phyloP scores from a whole-genome alignment of 2,888 invertebrate species.

The Lordiphosa fenestrarum region DNA sequence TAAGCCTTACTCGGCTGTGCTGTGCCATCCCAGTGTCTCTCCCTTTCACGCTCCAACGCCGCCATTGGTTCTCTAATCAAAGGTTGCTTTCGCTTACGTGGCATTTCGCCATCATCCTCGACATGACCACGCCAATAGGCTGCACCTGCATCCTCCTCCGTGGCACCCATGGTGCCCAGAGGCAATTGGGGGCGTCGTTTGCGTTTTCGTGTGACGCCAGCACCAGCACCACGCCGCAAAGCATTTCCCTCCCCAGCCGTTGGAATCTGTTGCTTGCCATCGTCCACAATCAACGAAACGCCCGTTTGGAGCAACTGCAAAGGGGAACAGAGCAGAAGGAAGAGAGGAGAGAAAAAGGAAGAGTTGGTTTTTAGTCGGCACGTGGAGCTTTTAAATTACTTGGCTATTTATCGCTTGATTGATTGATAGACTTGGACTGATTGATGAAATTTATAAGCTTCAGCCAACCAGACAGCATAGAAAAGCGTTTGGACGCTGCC shows the following conservation, averaged over 20 bases:
- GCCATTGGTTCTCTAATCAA: slow-evolving; percentile 75
- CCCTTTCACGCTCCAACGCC: slow-evolving; percentile 76
- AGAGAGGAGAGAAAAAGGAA: slow-evolving; percentile 1
- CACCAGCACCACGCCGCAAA: slow-evolving; percentile 14
- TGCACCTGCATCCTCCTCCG: slow-evolving; percentile 31
- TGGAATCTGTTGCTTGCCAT: slow-evolving; percentile 32
- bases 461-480: not conserved
- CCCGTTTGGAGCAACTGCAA: slow-evolving; percentile 78
- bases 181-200: slow-evolving; percentile 83
- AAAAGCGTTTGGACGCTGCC: too few species aligned
- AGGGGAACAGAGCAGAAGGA: not conserved
- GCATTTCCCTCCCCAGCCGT: not conserved
- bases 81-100: slow-evolving; percentile 59
- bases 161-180: slow-evolving; percentile 51
- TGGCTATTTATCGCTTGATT: slow-evolving; percentile 9
- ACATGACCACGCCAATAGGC: slow-evolving; percentile 80
- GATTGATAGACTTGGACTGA: slow-evolving; percentile 27
- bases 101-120: slow-evolving; percentile 63
- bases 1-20: slow-evolving; percentile 74
- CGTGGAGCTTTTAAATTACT: slow-evolving; percentile 4
- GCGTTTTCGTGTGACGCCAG: slow-evolving; percentile 80
- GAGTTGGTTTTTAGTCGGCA: not conserved
- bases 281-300: slow-evolving; percentile 72
- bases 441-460: slow-evolving; percentile 34
- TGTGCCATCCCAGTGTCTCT: slow-evolving; percentile 55